Base-by-base conservation (phyloP, 2,888 invertebrate genomes). In the Syrista parreyssii region DNA sequence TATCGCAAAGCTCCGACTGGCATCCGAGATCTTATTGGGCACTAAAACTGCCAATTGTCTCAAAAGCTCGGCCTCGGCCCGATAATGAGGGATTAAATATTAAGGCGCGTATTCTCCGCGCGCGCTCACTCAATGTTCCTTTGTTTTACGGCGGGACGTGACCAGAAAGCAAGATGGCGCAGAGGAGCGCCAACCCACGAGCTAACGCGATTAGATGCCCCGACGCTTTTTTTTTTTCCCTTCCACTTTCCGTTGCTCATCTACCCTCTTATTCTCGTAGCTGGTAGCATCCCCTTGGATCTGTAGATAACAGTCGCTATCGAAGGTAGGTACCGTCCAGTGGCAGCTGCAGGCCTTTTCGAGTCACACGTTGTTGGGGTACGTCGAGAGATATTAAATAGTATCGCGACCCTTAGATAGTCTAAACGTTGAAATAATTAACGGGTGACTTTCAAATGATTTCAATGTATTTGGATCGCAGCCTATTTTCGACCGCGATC, bases 51-150 rank as follows among this genome's bases (percentile, higher is more conserved):
- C 88, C 90, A 89, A 90, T 91, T 90, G 90, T 89, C 89, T 89
- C 88, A 89, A 91, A 90, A 90, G 91, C 91, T 87, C 84, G 84
- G 84, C 84, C 84, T 84, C 85, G 79, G 86, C 85, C 83, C 88
- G 87, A 90, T 91, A 91, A 91, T 91, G 90, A 91, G 89, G 87
- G 88, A 91, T 91, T 91, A 91, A 91, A 91, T 90, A 91, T 91
- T 91, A 84, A 91, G 84, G 84, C 81, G 83, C 84, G 88, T 88
- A 89, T 88, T 86, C 87, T 84, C 76, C 82, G 82, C 82, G 82
- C 78, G 79, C 78, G 80, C 75, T 68, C 76, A 79, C 79, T 85
- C 87, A 85, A 87, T 89, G 88, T 90, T 89, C 88, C 89, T 91
- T 91, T 91, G 90, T 91, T 91, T 91, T 90, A 90, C 87, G 90